These are phyloP conservation scores for Nephrotoma guestfalica DNA, from an alignment of 2,888 invertebrate genomes.

Conservation along the genomic window DNA sequence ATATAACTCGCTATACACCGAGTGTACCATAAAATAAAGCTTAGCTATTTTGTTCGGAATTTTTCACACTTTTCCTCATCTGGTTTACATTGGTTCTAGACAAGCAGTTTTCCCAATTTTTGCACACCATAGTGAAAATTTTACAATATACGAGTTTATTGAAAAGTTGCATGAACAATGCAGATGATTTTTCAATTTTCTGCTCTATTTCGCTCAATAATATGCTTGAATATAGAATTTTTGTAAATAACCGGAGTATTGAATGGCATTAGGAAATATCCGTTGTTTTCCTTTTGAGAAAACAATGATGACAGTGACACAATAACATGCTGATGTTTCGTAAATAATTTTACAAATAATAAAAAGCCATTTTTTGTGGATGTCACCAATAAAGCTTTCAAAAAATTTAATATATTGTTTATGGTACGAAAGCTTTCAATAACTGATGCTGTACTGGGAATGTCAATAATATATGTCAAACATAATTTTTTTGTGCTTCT, in stretches of 20 bases:
- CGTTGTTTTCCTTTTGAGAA: neutral
- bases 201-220: neutral
- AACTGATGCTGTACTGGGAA: neutral
- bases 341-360: neutral
- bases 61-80: neutral
- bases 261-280: neutral
- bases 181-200: neutral
- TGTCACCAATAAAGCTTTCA: neutral
- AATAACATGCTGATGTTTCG: neutral
- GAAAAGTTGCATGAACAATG: neutral
- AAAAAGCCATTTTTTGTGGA: neutral
- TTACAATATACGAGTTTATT: too few relatives aligned
- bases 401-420: neutral
- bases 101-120: neutral
- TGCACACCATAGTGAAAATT: neutral
- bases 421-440: neutral
- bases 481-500: neutral
- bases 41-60: neutral
- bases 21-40: too few relatives aligned
- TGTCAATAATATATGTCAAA: neutral
- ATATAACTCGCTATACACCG: too few relatives aligned
- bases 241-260: neutral
- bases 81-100: neutral
- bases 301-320: neutral
- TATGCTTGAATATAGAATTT: neutral